These are phyloP conservation scores for Thamnophis elegans DNA, from an alignment of 2,797 vertebrate genomes.

Conservation along the genomic window DNA sequence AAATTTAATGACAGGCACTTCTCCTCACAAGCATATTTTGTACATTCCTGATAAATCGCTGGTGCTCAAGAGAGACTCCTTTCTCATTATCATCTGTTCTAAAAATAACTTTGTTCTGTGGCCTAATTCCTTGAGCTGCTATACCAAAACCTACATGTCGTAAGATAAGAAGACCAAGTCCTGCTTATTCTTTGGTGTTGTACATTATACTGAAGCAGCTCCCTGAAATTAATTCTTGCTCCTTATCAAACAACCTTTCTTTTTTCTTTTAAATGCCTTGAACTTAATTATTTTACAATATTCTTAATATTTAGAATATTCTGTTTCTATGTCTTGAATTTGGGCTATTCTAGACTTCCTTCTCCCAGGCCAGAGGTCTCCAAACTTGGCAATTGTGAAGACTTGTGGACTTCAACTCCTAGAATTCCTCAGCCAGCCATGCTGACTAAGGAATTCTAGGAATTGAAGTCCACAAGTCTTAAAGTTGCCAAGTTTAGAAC, in stretches of 20 bases:
- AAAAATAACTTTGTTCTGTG: conserved; percentile 5
- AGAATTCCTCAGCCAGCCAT: background rate
- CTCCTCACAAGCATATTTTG: conserved; percentile 22
- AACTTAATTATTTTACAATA: background rate
- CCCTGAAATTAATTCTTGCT: background rate
- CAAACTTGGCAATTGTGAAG: background rate
- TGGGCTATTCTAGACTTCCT: background rate
- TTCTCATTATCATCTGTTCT: conserved; percentile 2
- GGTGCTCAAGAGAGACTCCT: conserved; percentile 5
- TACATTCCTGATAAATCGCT: conserved; percentile 33
- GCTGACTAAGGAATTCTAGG: background rate
- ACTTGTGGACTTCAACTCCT: background rate
- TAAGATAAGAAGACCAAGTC: background rate
- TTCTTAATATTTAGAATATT: background rate
- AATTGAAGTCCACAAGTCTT: background rate
- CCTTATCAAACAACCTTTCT: background rate
- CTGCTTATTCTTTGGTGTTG: background rate
- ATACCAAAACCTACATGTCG: background rate
- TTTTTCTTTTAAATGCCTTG: background rate
- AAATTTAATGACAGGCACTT: conserved; percentile 41
- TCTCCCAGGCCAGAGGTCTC: background rate
- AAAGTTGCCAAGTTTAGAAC: background rate
- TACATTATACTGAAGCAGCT: background rate
- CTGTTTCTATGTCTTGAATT: background rate
- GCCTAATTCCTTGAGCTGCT: background rate